Percentiles rank a stretch among this genome's conserved stretches.
Evolutionary conservation across 2,113 vertebrate species (phyloP).

Genomic region (Mustela nigripes): DNA sequence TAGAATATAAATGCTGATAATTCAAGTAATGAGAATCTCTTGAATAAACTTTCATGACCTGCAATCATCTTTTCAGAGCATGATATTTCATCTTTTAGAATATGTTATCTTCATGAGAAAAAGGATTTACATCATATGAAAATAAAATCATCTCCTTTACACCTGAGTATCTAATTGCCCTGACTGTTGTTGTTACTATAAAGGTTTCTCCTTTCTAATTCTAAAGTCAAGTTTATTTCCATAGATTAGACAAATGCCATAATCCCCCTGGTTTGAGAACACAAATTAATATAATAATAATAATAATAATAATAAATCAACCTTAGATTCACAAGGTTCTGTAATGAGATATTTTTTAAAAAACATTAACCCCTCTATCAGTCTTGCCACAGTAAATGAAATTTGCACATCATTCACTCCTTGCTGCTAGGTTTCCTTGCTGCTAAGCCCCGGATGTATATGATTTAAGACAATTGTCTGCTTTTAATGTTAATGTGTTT

Average conservation of each 20-base stretch:
- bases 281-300: not conserved
- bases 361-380: not conserved
- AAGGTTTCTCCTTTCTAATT: not conserved
- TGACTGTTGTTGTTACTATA: not conserved
- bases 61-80: not conserved
- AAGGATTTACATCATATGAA: not conserved
- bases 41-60: not conserved
- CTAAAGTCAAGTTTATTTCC: conserved; percentile 19
- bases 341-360: not conserved
- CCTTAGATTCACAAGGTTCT: not conserved
- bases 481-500: not conserved
- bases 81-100: not conserved
- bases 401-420: not conserved
- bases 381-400: not conserved
- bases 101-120: conserved; percentile 19
- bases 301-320: not conserved
- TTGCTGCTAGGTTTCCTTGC: not conserved
- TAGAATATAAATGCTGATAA: not conserved
- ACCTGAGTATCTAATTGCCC: not conserved
- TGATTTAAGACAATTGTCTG: not conserved
- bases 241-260: not conserved
- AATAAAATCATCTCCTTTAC: conserved; percentile 35
- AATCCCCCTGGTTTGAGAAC: not conserved
- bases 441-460: not conserved
- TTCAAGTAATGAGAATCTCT: not conserved